A percentile compares a stretch with the other conserved stretches of the same genome.
phyloP scores from a whole-genome alignment of 1,140 invertebrate species.

The Brachionus manjavacas region DNA sequence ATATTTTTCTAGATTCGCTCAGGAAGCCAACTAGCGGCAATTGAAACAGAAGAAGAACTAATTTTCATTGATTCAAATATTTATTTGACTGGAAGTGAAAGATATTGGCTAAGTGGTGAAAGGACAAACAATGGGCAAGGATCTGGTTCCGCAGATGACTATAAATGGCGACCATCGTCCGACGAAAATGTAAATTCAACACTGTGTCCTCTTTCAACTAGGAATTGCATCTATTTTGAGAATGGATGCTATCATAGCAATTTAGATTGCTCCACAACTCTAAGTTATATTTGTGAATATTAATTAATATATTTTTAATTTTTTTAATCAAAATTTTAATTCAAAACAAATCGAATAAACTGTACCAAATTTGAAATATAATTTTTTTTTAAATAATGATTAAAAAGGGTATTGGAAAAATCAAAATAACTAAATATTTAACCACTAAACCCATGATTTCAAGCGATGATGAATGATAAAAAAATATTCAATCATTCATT shows the following conservation, averaged over 20 bases:
- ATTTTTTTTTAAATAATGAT: no score
- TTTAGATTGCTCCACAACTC: not conserved
- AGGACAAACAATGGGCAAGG: not conserved
- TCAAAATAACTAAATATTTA: no score
- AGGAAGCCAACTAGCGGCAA: not conserved
- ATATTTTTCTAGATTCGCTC: not conserved
- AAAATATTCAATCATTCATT: no score
- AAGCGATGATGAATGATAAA: no score
- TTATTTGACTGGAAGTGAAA: not conserved
- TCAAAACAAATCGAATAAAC: no score
- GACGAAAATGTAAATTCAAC: not conserved
- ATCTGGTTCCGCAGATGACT: not conserved
- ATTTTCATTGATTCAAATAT: no score
- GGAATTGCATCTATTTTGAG: not conserved
- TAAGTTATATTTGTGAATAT: slow-evolving; percentile 3
- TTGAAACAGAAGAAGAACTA: not conserved
- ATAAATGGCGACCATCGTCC: not conserved
- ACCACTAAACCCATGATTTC: no score
- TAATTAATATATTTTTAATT: not conserved
- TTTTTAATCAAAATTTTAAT: not conserved
- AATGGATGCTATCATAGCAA: not conserved
- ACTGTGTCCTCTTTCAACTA: not conserved
- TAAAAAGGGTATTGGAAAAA: no score
- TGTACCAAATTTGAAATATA: no score
- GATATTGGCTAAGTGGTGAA: not conserved